Evolutionary conservation across 2,797 vertebrate genomes (phyloP), one percentile per base, ranked within the genome.

Genomic region (Anas bernieri): DNA sequence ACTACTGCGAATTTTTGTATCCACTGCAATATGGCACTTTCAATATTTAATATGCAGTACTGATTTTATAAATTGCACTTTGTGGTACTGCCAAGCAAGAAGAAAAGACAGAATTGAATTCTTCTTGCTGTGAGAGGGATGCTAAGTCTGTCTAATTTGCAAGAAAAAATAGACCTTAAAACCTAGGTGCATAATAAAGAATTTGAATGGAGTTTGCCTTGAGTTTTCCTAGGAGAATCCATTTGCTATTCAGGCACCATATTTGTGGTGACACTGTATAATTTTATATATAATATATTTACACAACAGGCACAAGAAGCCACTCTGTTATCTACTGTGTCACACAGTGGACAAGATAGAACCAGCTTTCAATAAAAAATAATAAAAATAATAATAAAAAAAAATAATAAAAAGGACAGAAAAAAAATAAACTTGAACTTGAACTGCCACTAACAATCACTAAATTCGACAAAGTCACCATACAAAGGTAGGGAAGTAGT

Each of bases 281-380:
- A 85, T 88, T 92, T 84, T 92, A 68, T 86, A 92, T 92, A 90
- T 75, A 82, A 86, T 86, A 84, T 96, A 96, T 95, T 96, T 96
- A 97, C 91, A 95, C 63, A 82, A 83, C 35, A 91, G 92, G 85
- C 74, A 83, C 9, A 3, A 91, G 76, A 94, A 94, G 87, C 74
- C 75, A 88, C 58, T 94, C 76, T 92, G n/a, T 86, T 83, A 85
- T 92, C 94, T 83, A 96, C 91, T 91, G 35, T 33, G 69, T 89
- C 81, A 93, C 85, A 59, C 61, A 84, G 82, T 62, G 93, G 73
- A 96, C 93, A 84, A 94, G 87, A 93, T 66, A 85, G 94, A 96
- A 91, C 20, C 54, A 81, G 67, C 50, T 85, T 70, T 75, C 61
- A 69, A 77, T 82, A 75, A 83, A 4, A 35, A 54, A 61, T 41